Evolutionary conservation across 2,888 invertebrate species (phyloP).

Genomic region (Aphodius granarius): DNA sequence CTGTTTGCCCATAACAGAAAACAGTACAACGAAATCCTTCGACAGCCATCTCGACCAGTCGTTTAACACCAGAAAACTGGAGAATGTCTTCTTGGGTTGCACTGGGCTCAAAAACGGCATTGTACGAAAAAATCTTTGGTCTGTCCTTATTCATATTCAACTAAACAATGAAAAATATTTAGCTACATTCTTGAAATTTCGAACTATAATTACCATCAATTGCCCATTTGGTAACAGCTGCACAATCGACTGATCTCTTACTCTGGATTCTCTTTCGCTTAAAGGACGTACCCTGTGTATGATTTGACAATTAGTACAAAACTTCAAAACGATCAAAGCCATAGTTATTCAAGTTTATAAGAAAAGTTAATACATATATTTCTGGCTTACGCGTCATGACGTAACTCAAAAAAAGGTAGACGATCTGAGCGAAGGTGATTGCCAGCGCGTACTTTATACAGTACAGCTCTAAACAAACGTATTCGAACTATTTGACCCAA

Average conservation of each 20-base stretch:
- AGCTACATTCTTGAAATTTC: not conserved
- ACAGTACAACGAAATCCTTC: conserved; percentile 94
- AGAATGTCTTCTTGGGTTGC: conserved; percentile 84
- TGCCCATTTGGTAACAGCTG: conserved; percentile 91
- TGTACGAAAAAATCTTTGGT: conserved; percentile 89
- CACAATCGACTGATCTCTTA: conserved; percentile 68
- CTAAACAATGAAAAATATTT: conserved; percentile 7
- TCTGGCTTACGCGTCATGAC: too few species aligned
- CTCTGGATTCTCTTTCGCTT: conserved; percentile 71
- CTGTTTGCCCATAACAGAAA: conserved; percentile 96
- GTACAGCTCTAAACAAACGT: too few species aligned
- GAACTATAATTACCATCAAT: conserved; percentile 58
- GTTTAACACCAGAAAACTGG: conserved; percentile 87
- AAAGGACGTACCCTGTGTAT: conserved; percentile 77
- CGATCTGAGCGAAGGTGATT: too few species aligned
- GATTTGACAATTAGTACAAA: too few species aligned
- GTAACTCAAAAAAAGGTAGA: too few species aligned
- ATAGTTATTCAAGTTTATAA: too few species aligned
- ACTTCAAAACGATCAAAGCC: not conserved
- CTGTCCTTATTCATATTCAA: conserved; percentile 63
- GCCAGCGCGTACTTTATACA: too few species aligned
- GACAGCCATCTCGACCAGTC: conserved; percentile 90
- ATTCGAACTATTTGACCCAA: too few species aligned
- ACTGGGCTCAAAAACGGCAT: conserved; percentile 91
- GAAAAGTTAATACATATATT: too few species aligned